phyloP scores from a whole-genome alignment of 2,113 vertebrate species.

The Phyllopteryx taeniolatus region DNA sequence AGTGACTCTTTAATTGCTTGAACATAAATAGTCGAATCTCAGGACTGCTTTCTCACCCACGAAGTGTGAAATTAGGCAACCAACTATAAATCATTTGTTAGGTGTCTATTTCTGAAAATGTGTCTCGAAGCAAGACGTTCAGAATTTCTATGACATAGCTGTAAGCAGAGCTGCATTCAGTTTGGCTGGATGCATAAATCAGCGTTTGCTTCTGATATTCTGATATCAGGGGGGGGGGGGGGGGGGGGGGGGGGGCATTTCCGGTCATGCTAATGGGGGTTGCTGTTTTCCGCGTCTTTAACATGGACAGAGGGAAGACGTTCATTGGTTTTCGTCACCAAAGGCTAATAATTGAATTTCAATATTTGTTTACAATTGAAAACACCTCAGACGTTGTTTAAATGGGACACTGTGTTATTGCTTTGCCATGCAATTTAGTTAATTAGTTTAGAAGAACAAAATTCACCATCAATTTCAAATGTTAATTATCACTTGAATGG shows the following conservation, averaged over 20 bases:
- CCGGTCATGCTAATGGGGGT: too few species aligned
- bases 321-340: background rate
- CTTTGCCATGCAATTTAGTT: constrained; percentile 11
- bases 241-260: too few species aligned
- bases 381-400: background rate
- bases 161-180: too few species aligned
- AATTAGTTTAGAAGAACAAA: constrained; percentile 41
- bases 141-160: too few species aligned
- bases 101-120: background rate
- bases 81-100: background rate
- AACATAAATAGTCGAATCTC: background rate
- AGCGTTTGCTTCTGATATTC: too few species aligned
- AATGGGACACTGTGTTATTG: background rate
- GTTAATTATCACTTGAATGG: background rate
- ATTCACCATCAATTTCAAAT: constrained; percentile 14
- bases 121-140: background rate
- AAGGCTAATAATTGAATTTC: background rate
- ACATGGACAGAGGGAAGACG: too few species aligned
- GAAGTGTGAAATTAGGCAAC: background rate
- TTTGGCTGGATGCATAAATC: too few species aligned
- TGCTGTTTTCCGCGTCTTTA: too few species aligned
- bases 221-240: too few species aligned
- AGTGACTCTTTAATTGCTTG: background rate
- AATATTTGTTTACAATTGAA: background rate
- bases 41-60: background rate